A percentile compares a stretch with the other conserved stretches of the same genome.
phyloP scores from a whole-genome alignment of 2,888 invertebrate genomes.

The Ophion obscuratus region DNA sequence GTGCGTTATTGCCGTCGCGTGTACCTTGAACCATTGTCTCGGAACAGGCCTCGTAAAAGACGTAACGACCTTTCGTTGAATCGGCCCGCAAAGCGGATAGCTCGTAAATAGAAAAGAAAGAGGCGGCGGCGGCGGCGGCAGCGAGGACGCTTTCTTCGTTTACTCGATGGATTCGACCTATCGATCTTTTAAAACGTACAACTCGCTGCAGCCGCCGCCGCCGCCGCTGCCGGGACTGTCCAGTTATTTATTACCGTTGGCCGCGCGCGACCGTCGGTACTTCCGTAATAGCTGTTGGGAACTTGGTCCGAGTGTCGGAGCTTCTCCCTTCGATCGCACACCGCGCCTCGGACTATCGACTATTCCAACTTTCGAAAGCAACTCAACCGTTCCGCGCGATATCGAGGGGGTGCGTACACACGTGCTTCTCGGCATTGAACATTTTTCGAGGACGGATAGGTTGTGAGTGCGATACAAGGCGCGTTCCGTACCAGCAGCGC shows the following conservation, averaged over 20 bases:
- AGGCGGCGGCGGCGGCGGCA: constrained; percentile 2
- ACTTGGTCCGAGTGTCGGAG: constrained; percentile 33
- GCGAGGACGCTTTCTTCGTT: background rate
- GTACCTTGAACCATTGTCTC: constrained; percentile 2
- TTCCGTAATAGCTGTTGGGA: constrained; percentile 78
- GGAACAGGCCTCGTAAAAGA: background rate
- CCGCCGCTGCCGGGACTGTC: constrained; percentile 69
- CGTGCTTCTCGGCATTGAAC: too few relatives aligned
- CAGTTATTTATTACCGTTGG: constrained; percentile 82
- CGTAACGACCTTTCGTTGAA: constrained; percentile 14
- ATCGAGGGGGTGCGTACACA: too few relatives aligned
- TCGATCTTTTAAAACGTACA: constrained; percentile 55
- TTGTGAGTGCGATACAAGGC: too few relatives aligned
- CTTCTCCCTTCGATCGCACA: background rate
- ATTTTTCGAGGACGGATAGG: too few relatives aligned
- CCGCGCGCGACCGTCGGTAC: constrained; percentile 68
- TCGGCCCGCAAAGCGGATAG: constrained; percentile 6
- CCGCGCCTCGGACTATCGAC: too few relatives aligned
- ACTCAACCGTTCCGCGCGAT: too few relatives aligned
- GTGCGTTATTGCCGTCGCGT: background rate
- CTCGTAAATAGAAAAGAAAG: background rate
- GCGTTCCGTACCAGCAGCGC: too few relatives aligned
- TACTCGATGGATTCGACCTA: constrained; percentile 34
- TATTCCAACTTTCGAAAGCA: too few relatives aligned
- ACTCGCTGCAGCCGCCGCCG: background rate